Conservation (phyloP, 2,797 vertebrate species). For the Simalia tracyae region DNA sequence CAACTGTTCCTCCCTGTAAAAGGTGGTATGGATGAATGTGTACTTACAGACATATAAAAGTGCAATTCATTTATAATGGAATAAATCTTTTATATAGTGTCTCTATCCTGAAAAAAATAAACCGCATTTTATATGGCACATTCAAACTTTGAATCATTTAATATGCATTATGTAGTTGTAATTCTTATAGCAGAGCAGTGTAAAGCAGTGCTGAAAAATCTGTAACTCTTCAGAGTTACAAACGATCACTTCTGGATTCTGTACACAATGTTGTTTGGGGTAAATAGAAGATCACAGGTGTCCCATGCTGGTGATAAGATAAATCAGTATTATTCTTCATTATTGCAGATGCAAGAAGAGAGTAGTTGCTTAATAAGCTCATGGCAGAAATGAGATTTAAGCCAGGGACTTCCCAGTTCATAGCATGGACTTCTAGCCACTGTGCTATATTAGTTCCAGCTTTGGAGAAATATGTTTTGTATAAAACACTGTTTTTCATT, state of each 20-base stretch:
- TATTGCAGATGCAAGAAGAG: not conserved
- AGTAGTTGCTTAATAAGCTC: not conserved
- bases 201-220: not conserved
- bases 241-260: not conserved
- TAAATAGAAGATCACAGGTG: not conserved
- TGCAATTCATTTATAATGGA: not conserved
- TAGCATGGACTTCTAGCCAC: not conserved
- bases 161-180: not conserved
- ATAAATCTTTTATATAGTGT: conserved; percentile 25
- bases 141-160: not conserved
- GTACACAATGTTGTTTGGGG: not conserved
- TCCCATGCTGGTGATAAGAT: not conserved
- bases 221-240: not conserved
- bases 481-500: conserved; percentile 24
- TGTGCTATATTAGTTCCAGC: not conserved
- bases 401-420: not conserved
- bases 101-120: not conserved
- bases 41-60: not conserved
- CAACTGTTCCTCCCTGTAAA: conserved; percentile 10
- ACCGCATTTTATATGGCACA: not conserved
- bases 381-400: not conserved
- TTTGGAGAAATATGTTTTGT: conserved; percentile 33
- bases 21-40: conserved; percentile 5
- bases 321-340: not conserved
- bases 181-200: not conserved